Percentiles rank a stretch among this genome's conserved stretches.
These are phyloP conservation scores for Coleophora flavipennella DNA, from an alignment of 2,888 invertebrate species.

Conservation along the genomic window DNA sequence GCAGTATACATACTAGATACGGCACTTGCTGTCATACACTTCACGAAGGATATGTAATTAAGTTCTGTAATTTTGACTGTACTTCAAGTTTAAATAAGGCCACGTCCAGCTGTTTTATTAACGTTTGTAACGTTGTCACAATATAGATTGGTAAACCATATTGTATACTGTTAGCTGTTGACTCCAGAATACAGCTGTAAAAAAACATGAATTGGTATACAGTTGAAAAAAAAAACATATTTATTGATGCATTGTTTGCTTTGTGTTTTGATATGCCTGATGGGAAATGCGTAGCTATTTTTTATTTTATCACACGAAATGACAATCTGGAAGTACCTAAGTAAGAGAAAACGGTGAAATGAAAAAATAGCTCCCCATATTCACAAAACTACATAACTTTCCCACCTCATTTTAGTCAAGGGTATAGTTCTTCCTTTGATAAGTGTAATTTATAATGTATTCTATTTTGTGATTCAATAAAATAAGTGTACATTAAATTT, in stretches of 20 bases:
- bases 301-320: neutral
- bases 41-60: constrained; percentile 75
- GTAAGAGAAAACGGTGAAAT: constrained; percentile 1
- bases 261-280: too few relatives aligned
- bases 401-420: constrained; percentile 10
- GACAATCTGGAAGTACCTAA: too few relatives aligned
- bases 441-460: constrained; percentile 11
- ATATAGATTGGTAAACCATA: too few relatives aligned
- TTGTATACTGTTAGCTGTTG: too few relatives aligned
- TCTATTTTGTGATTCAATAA: constrained; percentile 11
- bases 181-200: too few relatives aligned
- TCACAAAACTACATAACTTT: constrained; percentile 1
- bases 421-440: constrained; percentile 14
- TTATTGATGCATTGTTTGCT: too few relatives aligned
- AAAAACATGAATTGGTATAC: too few relatives aligned
- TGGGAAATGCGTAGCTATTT: too few relatives aligned
- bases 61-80: constrained; percentile 1
- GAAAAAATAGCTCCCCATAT: constrained; percentile 8
- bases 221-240: too few relatives aligned
- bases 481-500: constrained; percentile 4
- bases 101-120: neutral
- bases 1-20: constrained; percentile 87
- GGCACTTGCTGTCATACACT: constrained; percentile 82
- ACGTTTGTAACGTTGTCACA: too few relatives aligned
- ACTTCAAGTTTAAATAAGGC: neutral